Percentiles rank a stretch among this genome's conserved stretches.
These are phyloP conservation scores for Holothuria glaberrima DNA, from an alignment of 35 echinoderm and acorn worm genomes.

Conservation along the genomic window DNA sequence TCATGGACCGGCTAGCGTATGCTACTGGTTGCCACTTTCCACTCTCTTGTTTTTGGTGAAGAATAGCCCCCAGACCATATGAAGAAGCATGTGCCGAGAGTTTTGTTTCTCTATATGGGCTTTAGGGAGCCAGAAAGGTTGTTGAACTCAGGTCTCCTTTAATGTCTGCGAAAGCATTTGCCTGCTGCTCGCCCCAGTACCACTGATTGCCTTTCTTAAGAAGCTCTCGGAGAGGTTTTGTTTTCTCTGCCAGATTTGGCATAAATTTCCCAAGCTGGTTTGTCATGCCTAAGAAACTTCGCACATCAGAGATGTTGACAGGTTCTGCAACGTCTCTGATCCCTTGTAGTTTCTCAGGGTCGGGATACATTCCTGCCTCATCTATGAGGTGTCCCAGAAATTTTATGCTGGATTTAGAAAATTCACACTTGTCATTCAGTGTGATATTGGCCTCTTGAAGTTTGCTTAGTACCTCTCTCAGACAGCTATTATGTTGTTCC, in stretches of 20 bases:
- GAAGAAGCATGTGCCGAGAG: slow-evolving; percentile 63
- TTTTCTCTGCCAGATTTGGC: slow-evolving; percentile 43
- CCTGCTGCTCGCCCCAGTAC: too few relatives aligned
- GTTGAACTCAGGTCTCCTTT: too few relatives aligned
- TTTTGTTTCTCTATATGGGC: slow-evolving; percentile 4
- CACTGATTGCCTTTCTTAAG: background rate
- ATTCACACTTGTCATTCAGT: slow-evolving; percentile 74
- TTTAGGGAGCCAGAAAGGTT: too few relatives aligned
- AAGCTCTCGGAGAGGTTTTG: slow-evolving; percentile 38
- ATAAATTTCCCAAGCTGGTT: slow-evolving; percentile 65
- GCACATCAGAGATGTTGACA: slow-evolving; percentile 11
- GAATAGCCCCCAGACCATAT: slow-evolving; percentile 49
- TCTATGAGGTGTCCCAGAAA: slow-evolving; percentile 69
- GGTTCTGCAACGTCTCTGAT: slow-evolving; percentile 8
- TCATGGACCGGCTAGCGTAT: slow-evolving; percentile 51
- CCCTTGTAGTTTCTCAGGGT: slow-evolving; percentile 33
- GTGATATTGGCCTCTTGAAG: slow-evolving; percentile 48
- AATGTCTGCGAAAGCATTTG: too few relatives aligned
- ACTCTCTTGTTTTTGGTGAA: slow-evolving; percentile 24
- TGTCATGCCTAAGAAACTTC: slow-evolving; percentile 46
- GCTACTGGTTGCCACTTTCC: slow-evolving; percentile 45
- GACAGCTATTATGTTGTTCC: slow-evolving; percentile 55
- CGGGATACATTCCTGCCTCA: slow-evolving; percentile 12
- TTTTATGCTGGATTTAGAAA: slow-evolving; percentile 1
- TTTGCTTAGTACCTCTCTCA: slow-evolving; percentile 41